These are phyloP conservation scores for Pinna nobilis DNA, from an alignment of 1,140 invertebrate genomes.

Conservation along the genomic window DNA sequence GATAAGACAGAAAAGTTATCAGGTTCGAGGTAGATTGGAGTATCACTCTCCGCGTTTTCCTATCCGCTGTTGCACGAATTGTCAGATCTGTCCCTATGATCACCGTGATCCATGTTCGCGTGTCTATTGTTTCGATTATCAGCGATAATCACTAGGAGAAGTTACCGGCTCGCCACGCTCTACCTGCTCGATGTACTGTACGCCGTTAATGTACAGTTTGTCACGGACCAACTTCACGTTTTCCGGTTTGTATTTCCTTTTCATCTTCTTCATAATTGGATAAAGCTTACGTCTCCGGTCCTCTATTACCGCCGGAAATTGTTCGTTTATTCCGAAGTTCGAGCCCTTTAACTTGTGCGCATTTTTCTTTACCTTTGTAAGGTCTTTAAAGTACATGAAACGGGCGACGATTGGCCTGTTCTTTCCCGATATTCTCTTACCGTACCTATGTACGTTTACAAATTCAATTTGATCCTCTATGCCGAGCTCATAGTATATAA, in stretches of 20 bases:
- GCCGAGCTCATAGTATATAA: slow-evolving; percentile 4
- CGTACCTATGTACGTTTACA: slow-evolving; percentile 9
- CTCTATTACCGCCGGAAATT: slow-evolving; percentile 11
- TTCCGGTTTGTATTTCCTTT: background rate
- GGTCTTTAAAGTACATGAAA: slow-evolving; percentile 8
- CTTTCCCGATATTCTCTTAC: background rate
- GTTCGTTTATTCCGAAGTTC: slow-evolving; percentile 6
- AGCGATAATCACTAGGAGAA: no score
- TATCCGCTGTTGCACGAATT: background rate
- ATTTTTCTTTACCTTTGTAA: background rate
- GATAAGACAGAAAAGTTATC: background rate
- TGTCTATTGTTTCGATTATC: no score
- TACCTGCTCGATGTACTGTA: background rate
- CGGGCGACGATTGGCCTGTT: slow-evolving; percentile 17
- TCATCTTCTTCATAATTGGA: slow-evolving; percentile 8
- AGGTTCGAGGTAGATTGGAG: background rate
- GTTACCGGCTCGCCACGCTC: background rate
- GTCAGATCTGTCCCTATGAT: background rate
- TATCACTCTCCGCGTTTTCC: background rate
- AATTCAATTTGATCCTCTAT: slow-evolving; percentile 14
- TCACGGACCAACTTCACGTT: slow-evolving; percentile 1
- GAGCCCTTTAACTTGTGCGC: background rate
- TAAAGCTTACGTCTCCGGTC: background rate
- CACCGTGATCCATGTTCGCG: no score
- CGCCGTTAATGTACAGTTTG: slow-evolving; percentile 1